phyloP scores from a whole-genome alignment of 1,140 invertebrate species.

The Theocolax elegans region DNA sequence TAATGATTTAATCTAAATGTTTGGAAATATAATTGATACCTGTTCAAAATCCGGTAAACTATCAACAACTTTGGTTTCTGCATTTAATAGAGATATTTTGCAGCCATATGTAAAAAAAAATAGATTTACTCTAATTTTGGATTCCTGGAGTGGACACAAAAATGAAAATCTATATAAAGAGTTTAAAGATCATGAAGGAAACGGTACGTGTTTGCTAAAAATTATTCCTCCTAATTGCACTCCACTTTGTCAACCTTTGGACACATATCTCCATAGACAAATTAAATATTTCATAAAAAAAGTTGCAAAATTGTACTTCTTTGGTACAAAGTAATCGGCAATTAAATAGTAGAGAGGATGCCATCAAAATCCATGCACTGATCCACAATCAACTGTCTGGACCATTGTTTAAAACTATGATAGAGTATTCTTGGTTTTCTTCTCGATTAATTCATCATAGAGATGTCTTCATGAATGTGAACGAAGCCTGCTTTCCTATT shows the following conservation, averaged over 20 bases:
- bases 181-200: neutral
- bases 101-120: slow-evolving; percentile 4
- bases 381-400: neutral
- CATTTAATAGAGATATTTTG: neutral
- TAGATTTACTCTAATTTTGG: neutral
- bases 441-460: neutral
- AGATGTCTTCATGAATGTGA: too few relatives aligned
- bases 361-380: neutral
- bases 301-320: too few relatives aligned
- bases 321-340: too few relatives aligned
- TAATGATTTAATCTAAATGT: neutral
- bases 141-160: slow-evolving; percentile 1
- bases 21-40: neutral
- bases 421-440: neutral
- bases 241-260: too few relatives aligned
- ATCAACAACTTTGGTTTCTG: neutral
- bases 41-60: slow-evolving; percentile 28
- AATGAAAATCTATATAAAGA: neutral
- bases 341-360: too few relatives aligned
- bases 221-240: neutral
- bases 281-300: too few relatives aligned
- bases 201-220: too few relatives aligned
- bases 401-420: neutral
- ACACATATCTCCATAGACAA: slow-evolving; percentile 7
- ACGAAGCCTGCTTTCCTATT: neutral